phyloP scores from a whole-genome alignment of 2,888 invertebrate genomes.

The Sarcophaga rosellei region DNA sequence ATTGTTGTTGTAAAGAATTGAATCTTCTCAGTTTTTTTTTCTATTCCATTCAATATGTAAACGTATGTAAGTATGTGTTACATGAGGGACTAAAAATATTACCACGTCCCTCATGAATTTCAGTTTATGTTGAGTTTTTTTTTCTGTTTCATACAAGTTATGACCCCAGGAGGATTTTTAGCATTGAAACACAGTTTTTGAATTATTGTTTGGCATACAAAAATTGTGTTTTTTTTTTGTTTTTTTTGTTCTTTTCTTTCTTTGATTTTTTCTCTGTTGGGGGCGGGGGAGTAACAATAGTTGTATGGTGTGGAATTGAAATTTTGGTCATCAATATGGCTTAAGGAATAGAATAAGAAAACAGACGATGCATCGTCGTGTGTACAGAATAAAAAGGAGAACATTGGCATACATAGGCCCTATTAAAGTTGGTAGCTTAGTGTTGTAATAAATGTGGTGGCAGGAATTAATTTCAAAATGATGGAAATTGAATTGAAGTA shows the following conservation, averaged over 20 bases:
- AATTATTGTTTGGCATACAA: constrained; percentile 34
- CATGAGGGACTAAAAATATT: constrained; percentile 3
- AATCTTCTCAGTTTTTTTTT: constrained; percentile 2
- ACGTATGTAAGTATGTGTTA: neutral
- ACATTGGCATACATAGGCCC: no score
- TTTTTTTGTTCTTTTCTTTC: neutral
- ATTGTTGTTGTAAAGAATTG: constrained; percentile 26
- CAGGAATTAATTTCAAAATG: no score
- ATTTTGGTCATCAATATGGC: neutral
- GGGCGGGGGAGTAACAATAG: no score
- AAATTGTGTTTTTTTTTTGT: neutral
- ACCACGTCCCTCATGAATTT: constrained; percentile 53
- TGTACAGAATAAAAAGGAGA: no score
- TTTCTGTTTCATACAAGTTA: constrained; percentile 49
- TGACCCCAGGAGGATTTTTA: constrained; percentile 57
- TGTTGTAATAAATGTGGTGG: no score
- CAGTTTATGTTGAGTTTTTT: constrained; percentile 47
- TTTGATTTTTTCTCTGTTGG: neutral
- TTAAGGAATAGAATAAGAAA: no score
- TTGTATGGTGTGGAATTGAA: neutral
- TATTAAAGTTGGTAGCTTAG: no score
- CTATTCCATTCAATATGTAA: constrained; percentile 15
- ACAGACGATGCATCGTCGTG: no score
- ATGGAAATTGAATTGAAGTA: no score
- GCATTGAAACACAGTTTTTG: constrained; percentile 39